Conservation (phyloP, 2,113 vertebrate species). For the Pterocles gutturalis region DNA sequence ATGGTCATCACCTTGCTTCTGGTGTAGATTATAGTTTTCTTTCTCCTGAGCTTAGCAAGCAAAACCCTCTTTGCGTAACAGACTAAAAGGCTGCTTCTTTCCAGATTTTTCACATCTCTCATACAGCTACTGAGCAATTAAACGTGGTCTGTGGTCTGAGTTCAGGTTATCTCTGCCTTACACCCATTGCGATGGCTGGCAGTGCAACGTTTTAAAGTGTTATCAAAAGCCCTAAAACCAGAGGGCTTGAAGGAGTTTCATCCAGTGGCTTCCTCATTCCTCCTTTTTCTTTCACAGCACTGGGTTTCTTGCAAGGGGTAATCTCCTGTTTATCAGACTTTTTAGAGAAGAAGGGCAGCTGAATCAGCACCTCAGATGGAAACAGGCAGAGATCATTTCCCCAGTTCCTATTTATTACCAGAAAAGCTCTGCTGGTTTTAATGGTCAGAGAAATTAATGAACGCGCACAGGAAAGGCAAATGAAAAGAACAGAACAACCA, state of each 20-base stretch:
- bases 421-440: neutral
- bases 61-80: neutral
- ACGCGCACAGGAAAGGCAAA: neutral
- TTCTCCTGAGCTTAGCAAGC: neutral
- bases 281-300: neutral
- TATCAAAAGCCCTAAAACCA: neutral
- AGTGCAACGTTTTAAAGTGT: neutral
- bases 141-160: neutral
- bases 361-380: neutral
- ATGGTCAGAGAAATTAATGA: neutral
- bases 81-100: neutral
- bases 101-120: neutral
- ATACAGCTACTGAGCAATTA: neutral
- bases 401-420: neutral
- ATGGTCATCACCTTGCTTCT: neutral
- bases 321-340: neutral
- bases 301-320: neutral
- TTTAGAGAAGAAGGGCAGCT: neutral
- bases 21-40: neutral
- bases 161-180: neutral
- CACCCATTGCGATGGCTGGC: accelerated
- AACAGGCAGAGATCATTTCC: neutral
- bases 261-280: neutral
- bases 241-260: neutral
- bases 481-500: neutral